These are phyloP conservation scores for Hoplodrina blanda DNA, from an alignment of 2,888 invertebrate genomes.

Conservation along the genomic window DNA sequence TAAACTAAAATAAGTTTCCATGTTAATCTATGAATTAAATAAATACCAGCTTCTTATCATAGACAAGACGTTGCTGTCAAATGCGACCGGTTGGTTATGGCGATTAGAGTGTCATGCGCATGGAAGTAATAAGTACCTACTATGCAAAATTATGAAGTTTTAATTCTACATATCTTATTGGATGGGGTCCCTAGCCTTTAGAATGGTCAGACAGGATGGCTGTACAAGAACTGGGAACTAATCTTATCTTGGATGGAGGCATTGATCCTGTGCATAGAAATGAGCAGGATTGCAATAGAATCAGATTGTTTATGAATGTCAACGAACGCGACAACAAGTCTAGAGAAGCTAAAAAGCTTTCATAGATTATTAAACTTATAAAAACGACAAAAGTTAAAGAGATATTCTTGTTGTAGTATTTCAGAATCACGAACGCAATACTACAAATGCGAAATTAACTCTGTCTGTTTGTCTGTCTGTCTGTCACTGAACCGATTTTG, in stretches of 20 bases:
- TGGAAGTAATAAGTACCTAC: not conserved
- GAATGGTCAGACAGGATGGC: not conserved
- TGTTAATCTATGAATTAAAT: conserved; percentile 41
- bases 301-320: not conserved
- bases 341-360: not conserved
- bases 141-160: conserved; percentile 32
- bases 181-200: conserved; percentile 3
- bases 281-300: not conserved
- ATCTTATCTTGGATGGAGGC: conserved; percentile 1
- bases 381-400: too few relatives aligned
- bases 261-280: conserved; percentile 12
- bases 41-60: conserved; percentile 40
- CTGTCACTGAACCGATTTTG: too few relatives aligned
- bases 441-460: too few relatives aligned
- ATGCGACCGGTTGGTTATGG: conserved; percentile 20
- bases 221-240: conserved; percentile 2
- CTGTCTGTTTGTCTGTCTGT: too few relatives aligned
- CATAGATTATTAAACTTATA: too few relatives aligned
- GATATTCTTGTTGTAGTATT: too few relatives aligned
- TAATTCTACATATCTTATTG: conserved; percentile 18
- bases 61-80: conserved; percentile 45
- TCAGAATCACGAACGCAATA: too few relatives aligned
- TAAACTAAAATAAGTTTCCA: conserved; percentile 29
- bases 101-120: conserved; percentile 6
- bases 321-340: not conserved